Percentiles rank a stretch among this genome's conserved stretches.
Conservation (phyloP, 2,113 vertebrate genomes). For the Cyanistes caeruleus region DNA sequence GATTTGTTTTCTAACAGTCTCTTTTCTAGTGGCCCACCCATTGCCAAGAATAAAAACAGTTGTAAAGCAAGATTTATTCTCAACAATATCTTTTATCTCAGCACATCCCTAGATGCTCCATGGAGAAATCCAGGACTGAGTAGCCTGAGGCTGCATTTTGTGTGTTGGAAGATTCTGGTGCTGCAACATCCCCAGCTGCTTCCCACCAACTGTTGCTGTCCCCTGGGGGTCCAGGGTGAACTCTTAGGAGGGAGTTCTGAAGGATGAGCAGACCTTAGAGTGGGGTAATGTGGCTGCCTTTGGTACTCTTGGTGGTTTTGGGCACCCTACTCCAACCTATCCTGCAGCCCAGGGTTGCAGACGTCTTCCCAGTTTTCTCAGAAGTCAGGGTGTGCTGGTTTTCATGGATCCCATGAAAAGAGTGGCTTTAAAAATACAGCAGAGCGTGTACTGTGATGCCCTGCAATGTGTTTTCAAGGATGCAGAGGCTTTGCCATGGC, state of each 20-base stretch:
- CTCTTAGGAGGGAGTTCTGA: not conserved
- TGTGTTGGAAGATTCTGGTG: not conserved
- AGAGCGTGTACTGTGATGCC: not conserved
- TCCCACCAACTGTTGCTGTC: not conserved
- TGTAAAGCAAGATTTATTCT: not conserved
- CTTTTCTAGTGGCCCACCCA: not conserved
- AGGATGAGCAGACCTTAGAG: not conserved
- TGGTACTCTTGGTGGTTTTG: not conserved
- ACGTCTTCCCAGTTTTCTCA: not conserved
- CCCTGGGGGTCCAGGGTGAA: not conserved
- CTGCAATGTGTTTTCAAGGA: not conserved
- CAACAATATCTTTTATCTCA: constrained; percentile 21
- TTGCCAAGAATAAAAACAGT: not conserved
- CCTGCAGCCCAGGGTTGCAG: rapidly evolving
- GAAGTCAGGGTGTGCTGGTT: not conserved
- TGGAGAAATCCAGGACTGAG: not conserved
- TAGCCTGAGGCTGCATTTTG: not conserved
- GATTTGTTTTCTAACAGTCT: constrained; percentile 11
- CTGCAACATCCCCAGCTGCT: not conserved
- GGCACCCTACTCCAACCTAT: not conserved
- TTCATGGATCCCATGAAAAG: not conserved
- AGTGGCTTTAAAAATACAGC: not conserved
- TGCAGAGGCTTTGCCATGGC: not conserved
- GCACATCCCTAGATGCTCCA: not conserved
- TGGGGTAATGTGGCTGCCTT: not conserved